These are phyloP conservation scores for Staurois parvus DNA, from an alignment of 2,797 vertebrate genomes.

Conservation along the genomic window DNA sequence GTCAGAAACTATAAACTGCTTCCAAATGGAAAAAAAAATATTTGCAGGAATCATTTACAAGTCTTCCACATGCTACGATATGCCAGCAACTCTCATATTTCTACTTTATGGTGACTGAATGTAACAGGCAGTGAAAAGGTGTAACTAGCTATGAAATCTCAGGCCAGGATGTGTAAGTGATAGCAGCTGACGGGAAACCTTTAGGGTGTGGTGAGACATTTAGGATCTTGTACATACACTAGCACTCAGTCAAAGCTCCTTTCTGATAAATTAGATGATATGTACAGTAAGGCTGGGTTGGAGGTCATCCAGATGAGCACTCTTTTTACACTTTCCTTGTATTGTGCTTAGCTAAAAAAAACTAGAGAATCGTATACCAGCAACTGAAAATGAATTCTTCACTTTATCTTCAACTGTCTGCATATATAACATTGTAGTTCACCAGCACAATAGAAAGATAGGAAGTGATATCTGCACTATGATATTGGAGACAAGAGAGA, in stretches of 20 bases:
- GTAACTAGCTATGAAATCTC: conserved; percentile 63
- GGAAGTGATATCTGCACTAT: background rate
- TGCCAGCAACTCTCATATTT: conserved; percentile 71
- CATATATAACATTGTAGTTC: background rate
- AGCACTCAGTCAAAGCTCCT: background rate
- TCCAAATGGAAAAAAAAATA: conserved; percentile 72
- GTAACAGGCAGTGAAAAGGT: conserved; percentile 66
- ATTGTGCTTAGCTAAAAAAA: background rate
- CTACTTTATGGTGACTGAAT: conserved; percentile 66
- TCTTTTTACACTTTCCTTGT: background rate
- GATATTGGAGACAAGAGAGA: background rate
- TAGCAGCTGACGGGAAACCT: conserved; percentile 42
- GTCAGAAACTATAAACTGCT: conserved; percentile 63
- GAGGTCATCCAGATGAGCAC: conserved; percentile 3
- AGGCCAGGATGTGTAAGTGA: conserved; percentile 52
- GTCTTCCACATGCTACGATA: conserved; percentile 69
- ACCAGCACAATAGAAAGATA: background rate
- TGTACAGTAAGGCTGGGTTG: background rate
- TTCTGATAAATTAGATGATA: conserved; percentile 6
- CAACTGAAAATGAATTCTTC: background rate
- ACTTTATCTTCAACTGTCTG: background rate
- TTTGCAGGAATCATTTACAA: conserved; percentile 71
- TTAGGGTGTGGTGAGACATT: conserved; percentile 27
- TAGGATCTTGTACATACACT: background rate
- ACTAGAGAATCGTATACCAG: background rate